These are phyloP conservation scores for Tympanoctomys barrerae DNA, from an alignment of 2,797 vertebrate species.

Conservation along the genomic window DNA sequence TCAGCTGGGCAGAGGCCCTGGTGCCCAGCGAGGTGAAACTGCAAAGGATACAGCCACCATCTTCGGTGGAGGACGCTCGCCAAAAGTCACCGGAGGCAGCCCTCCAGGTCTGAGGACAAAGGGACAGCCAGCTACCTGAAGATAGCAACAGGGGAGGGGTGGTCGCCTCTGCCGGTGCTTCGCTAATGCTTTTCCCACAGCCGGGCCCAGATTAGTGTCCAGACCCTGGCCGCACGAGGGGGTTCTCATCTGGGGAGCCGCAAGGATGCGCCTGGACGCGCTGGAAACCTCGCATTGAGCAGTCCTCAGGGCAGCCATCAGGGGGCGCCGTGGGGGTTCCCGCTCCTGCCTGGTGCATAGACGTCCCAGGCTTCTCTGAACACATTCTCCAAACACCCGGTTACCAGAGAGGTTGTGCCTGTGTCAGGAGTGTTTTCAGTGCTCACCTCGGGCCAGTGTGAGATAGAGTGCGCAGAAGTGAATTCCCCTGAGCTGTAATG, in stretches of 20 bases:
- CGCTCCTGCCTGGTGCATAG: background rate
- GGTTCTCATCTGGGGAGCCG: background rate
- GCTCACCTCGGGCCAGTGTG: background rate
- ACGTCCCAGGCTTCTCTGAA: background rate
- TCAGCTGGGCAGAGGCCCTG: conserved; percentile 62
- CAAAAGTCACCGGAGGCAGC: background rate
- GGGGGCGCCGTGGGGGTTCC: background rate
- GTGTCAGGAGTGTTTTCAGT: background rate
- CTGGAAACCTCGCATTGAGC: background rate
- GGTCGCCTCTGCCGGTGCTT: background rate
- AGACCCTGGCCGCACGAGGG: background rate
- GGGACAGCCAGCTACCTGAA: background rate
- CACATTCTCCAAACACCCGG: background rate
- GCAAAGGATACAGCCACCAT: conserved; percentile 47
- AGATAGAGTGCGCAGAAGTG: fast-evolving
- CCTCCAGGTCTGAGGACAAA: background rate
- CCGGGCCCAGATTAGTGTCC: background rate
- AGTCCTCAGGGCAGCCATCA: background rate
- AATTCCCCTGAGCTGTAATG: background rate
- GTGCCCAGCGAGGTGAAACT: conserved; percentile 58
- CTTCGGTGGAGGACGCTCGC: background rate
- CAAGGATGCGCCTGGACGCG: background rate
- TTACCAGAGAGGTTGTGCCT: background rate
- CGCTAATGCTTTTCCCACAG: background rate
- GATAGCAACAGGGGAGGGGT: background rate